Conservation (phyloP, 1,140 invertebrate species). For the Atopsyche davidsoni region DNA sequence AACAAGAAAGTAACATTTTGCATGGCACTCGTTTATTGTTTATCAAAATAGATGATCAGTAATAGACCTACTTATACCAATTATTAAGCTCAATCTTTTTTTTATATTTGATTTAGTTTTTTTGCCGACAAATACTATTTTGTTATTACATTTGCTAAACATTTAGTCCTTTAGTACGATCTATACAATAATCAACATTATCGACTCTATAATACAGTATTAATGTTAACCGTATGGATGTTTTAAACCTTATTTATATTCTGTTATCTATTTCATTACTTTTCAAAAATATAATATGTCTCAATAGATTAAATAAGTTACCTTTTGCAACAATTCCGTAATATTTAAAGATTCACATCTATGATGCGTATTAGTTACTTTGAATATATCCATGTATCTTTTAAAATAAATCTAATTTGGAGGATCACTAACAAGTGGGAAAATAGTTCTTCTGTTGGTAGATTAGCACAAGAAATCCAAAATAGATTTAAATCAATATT, state of each 20-base stretch:
- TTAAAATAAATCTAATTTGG: background rate
- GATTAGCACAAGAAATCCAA: too few relatives aligned
- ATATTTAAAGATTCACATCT: too few relatives aligned
- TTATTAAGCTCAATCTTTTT: background rate
- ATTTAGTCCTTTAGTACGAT: too few relatives aligned
- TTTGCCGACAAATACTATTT: too few relatives aligned
- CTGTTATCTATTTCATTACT: slow-evolving; percentile 3
- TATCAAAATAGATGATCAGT: slow-evolving; percentile 4
- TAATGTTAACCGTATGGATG: background rate
- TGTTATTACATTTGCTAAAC: too few relatives aligned
- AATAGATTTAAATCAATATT: too few relatives aligned
- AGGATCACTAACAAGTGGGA: too few relatives aligned
- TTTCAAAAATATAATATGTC: slow-evolving; percentile 3
- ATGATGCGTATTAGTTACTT: background rate
- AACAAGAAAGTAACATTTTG: too few relatives aligned
- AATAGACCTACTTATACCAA: background rate
- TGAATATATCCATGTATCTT: background rate
- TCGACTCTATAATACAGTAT: background rate
- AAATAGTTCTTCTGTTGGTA: too few relatives aligned
- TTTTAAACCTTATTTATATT: background rate
- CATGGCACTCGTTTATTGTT: background rate
- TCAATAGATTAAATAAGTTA: background rate
- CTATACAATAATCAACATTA: too few relatives aligned
- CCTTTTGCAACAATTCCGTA: background rate
- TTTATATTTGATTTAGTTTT: too few relatives aligned